phyloP scores from a whole-genome alignment of 2,113 vertebrate genomes.

The Actenoides lindsayi region DNA sequence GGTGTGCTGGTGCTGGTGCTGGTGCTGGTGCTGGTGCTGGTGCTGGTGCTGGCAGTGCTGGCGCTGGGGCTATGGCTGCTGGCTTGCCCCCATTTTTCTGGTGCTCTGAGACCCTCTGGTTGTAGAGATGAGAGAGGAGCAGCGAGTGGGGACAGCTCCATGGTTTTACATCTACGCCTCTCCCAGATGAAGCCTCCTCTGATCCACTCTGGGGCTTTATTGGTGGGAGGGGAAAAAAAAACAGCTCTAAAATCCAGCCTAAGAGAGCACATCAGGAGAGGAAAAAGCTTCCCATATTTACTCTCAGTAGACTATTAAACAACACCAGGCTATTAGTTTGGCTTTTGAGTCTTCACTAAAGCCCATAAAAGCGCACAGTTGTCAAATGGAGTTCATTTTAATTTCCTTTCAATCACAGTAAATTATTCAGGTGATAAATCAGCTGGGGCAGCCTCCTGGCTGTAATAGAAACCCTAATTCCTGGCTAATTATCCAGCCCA shows the following conservation, averaged over 20 bases:
- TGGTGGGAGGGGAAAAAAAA: neutral
- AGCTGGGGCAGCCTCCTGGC: constrained; percentile 87
- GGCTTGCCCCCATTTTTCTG: fast-evolving
- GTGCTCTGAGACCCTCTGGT: too few species aligned
- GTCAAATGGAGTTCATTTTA: constrained; percentile 98
- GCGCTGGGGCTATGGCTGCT: too few species aligned
- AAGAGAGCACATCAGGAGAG: constrained; percentile 42
- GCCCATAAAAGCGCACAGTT: constrained; percentile 89
- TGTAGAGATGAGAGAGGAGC: neutral
- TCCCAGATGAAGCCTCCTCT: constrained; percentile 19
- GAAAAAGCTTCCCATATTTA: constrained; percentile 80
- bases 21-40: too few species aligned
- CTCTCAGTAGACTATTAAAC: constrained; percentile 88
- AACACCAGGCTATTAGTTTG: constrained; percentile 89
- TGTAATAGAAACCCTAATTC: constrained; percentile 90
- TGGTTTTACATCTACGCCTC: neutral
- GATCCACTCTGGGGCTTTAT: neutral
- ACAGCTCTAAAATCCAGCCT: constrained; percentile 14
- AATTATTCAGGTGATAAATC: constrained; percentile 99
- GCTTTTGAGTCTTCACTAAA: constrained; percentile 88
- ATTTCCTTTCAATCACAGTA: constrained; percentile 98
- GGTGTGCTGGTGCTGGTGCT: too few species aligned
- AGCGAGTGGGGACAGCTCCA: neutral
- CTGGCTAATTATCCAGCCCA: constrained; percentile 91
- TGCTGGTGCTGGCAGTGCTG: neutral